Conservation (phyloP, 2,797 vertebrate genomes). For the Tachyglossus aculeatus region DNA sequence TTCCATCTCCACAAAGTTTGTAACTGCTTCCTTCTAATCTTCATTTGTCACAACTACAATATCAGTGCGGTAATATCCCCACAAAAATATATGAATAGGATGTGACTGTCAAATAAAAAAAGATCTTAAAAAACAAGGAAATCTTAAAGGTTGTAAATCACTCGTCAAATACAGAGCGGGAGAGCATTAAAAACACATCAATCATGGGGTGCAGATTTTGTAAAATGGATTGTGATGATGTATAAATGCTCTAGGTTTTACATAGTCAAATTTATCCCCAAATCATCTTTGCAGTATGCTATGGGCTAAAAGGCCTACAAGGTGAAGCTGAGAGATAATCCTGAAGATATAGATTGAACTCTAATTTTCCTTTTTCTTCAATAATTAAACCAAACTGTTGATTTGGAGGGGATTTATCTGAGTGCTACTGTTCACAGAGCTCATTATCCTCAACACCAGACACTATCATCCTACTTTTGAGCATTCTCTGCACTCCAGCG, state of each 20-base stretch:
- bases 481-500: too few relatives aligned
- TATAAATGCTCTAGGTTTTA: slow-evolving; percentile 3
- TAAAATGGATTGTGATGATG: not conserved
- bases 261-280: slow-evolving; percentile 5
- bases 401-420: too few relatives aligned
- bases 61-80: slow-evolving; percentile 27
- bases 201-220: not conserved
- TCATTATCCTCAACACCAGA: too few relatives aligned
- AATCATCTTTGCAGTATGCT: not conserved
- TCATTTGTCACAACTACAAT: slow-evolving; percentile 31
- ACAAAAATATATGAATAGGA: slow-evolving; percentile 29
- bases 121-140: slow-evolving; percentile 23
- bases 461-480: too few relatives aligned
- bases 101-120: slow-evolving; percentile 57
- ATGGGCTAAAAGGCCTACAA: not conserved
- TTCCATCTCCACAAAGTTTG: slow-evolving; percentile 23
- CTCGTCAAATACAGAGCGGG: not conserved
- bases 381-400: slow-evolving; percentile 7
- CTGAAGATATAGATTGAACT: not conserved
- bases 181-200: slow-evolving; percentile 56
- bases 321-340: slow-evolving; percentile 1
- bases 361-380: slow-evolving; percentile 24
- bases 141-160: slow-evolving; percentile 20
- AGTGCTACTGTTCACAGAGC: too few relatives aligned
- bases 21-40: slow-evolving; percentile 31